Conservation (phyloP, 2,797 vertebrate species). For the Pteronotus mesoamericanus region DNA sequence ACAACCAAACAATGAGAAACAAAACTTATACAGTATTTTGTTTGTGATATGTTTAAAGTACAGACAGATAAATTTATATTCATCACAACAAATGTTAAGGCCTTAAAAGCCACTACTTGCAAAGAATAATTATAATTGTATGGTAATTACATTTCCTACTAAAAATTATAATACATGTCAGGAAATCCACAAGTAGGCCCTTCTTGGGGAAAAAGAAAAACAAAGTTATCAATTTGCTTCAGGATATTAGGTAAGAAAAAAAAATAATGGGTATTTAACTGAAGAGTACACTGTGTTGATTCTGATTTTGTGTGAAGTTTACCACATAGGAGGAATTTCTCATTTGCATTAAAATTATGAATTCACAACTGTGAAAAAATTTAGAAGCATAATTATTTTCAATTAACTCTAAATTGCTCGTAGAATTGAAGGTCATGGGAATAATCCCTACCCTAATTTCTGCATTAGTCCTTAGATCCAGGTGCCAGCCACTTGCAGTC, state of each 20-base stretch:
- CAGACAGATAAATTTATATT: not conserved
- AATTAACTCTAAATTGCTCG: not conserved
- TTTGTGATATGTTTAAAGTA: not conserved
- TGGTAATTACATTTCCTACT: not conserved
- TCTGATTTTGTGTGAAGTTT: not conserved
- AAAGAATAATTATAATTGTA: constrained; percentile 25
- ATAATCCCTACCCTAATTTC: not conserved
- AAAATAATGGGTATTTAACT: not conserved
- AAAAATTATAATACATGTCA: not conserved
- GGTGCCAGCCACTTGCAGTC: not conserved
- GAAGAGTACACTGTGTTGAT: not conserved
- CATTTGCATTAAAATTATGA: constrained; percentile 32
- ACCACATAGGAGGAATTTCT: not conserved
- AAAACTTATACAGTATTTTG: not conserved
- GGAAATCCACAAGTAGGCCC: not conserved
- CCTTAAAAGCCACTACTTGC: not conserved
- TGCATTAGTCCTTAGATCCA: constrained; percentile 6
- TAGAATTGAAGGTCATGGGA: not conserved
- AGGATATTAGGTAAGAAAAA: not conserved
- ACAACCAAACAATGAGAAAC: not conserved
- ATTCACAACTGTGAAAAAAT: not conserved
- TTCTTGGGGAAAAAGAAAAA: constrained; percentile 41
- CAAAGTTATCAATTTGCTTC: constrained; percentile 1
- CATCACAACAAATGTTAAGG: not conserved
- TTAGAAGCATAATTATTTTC: constrained; percentile 13